A percentile compares a stretch with the other conserved stretches of the same genome.
Conservation (phyloP, 2,113 vertebrate genomes). For the Lipophrys pholis region DNA sequence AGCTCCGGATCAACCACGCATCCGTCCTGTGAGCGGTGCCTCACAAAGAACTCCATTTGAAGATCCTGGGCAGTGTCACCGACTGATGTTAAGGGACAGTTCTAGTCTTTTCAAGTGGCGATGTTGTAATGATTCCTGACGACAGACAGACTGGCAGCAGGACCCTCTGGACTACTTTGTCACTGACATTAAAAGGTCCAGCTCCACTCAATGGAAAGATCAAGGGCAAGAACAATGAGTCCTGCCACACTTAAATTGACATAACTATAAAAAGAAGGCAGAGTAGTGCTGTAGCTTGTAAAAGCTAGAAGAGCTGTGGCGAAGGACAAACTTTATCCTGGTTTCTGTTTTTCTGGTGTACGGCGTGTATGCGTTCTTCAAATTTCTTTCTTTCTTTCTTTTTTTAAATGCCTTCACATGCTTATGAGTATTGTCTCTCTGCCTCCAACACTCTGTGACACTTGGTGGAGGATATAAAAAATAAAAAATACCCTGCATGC, state of each 20-base stretch:
- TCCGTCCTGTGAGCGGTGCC: conserved; percentile 24
- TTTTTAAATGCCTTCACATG: neutral
- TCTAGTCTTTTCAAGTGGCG: conserved; percentile 74
- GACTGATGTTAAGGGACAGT: conserved; percentile 67
- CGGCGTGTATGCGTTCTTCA: neutral
- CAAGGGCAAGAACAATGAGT: conserved; percentile 76
- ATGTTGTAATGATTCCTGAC: conserved; percentile 72
- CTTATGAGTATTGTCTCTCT: neutral
- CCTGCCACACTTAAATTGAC: conserved; percentile 71
- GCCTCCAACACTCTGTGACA: neutral
- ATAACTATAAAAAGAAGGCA: conserved; percentile 68
- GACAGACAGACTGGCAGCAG: conserved; percentile 69
- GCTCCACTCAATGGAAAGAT: conserved; percentile 72
- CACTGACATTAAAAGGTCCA: conserved; percentile 75
- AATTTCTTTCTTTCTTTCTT: neutral
- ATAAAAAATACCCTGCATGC: conserved; percentile 14
- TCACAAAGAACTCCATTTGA: conserved; percentile 56
- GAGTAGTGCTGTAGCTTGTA: conserved; percentile 45
- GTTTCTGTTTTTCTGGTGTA: conserved; percentile 4
- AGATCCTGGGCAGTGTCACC: conserved; percentile 57
- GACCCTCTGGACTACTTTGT: conserved; percentile 74
- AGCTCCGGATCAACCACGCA: conserved; percentile 55
- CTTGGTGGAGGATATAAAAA: conserved; percentile 1
- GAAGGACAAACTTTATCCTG: conserved; percentile 26
- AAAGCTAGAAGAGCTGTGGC: conserved; percentile 55